phyloP scores from a whole-genome alignment of 2,797 vertebrate species.

The Gallinago solitaria region DNA sequence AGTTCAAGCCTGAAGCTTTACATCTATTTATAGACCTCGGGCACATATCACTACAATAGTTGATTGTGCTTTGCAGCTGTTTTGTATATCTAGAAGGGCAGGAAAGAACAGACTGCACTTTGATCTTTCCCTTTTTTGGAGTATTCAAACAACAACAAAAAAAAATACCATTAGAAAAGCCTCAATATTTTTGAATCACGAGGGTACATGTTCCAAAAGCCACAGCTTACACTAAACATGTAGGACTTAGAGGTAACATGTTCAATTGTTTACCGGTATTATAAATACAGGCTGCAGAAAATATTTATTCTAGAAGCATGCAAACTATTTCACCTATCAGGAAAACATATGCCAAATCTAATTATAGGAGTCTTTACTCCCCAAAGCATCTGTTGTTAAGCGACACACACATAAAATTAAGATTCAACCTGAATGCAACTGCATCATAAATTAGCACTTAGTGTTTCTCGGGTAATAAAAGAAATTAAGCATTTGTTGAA shows the following conservation, averaged over 20 bases:
- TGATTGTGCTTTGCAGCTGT: slow-evolving; percentile 74
- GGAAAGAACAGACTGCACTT: slow-evolving; percentile 73
- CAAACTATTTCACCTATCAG: slow-evolving; percentile 54
- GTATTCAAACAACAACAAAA: slow-evolving; percentile 74
- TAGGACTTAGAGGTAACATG: not conserved
- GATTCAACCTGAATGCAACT: not conserved
- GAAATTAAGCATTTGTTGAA: not conserved
- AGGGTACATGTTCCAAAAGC: slow-evolving; percentile 35
- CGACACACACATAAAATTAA: not conserved
- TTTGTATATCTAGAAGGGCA: slow-evolving; percentile 67
- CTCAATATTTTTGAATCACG: slow-evolving; percentile 57
- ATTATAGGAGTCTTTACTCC: not conserved
- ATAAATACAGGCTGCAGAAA: slow-evolving; percentile 50
- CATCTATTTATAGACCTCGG: slow-evolving; percentile 71
- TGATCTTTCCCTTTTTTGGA: slow-evolving; percentile 76
- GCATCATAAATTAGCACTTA: not conserved
- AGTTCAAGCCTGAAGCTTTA: slow-evolving; percentile 17
- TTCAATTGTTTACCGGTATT: slow-evolving; percentile 42
- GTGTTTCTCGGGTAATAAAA: not conserved
- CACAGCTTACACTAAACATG: slow-evolving; percentile 8
- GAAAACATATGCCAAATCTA: slow-evolving; percentile 42
- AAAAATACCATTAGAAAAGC: slow-evolving; percentile 69
- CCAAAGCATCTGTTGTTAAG: slow-evolving; percentile 2
- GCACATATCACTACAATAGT: slow-evolving; percentile 71
- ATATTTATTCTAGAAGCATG: slow-evolving; percentile 56